Base-by-base conservation (phyloP, 2,888 invertebrate species). In the Sipha maydis region DNA sequence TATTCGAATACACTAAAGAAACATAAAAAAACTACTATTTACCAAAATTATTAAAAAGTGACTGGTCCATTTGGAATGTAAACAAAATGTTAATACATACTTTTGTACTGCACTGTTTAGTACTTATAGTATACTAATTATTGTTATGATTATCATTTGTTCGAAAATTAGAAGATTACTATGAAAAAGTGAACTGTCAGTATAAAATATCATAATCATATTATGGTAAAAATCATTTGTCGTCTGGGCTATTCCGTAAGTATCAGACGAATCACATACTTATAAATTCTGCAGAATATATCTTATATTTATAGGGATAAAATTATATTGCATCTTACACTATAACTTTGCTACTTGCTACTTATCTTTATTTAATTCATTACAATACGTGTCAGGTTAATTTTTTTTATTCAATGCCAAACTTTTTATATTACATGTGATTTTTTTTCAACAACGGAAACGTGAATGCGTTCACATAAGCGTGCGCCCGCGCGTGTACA, bases 371-470 rank as follows among this genome's bases (percentile, higher is more conserved):
- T 28, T 19, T 28, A 31, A 54, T 71, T 73, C 25, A 73, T 73
- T 54, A 73, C 4, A 73, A 75, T 28, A 21, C 75, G 38, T 56
- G 28, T 75, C 34, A n/a, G 28, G 17, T 56, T 83, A 34, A 75
- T 71, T n/a, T 80, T 54, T 56, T 75, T 75, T 75, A 61, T n/a
- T 48, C 25, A 2, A 78, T 34, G 48, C 8, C 67, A 69, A 31
- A 85, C 8, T 56, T 56, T 69, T 48, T 25, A 69, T 78, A 21
- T 54, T 69, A 67, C 3, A n/a, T 8, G 41, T 76, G 31, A 31
- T 25, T 28, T 75, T 67, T 85, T 69, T 67, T 54, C 9, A 71
- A 41, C 19, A 82, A 76, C 88, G 75, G 88, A 88, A 88, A 85
- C 78, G 9, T 54, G 34, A 78, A 82, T n/a, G 9, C 38, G 25